A percentile compares a stretch with the other conserved stretches of the same genome.
These are phyloP conservation scores for Tichodroma muraria DNA, from an alignment of 2,113 vertebrate species.

Conservation along the genomic window DNA sequence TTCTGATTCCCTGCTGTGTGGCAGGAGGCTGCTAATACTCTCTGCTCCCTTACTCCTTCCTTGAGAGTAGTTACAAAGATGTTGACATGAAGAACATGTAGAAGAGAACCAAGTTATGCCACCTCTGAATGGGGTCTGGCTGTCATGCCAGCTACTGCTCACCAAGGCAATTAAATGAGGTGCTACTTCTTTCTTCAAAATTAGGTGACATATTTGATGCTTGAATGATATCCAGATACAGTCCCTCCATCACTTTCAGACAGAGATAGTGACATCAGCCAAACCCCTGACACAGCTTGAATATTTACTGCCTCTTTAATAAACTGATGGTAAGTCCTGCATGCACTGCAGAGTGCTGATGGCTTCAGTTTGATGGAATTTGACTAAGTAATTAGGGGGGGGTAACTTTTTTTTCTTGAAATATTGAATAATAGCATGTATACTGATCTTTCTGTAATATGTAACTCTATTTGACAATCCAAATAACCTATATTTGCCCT, in stretches of 20 bases:
- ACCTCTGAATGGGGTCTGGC: neutral
- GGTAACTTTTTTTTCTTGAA: neutral
- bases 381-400: neutral
- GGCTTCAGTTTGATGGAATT: neutral
- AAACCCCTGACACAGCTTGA: neutral
- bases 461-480: neutral
- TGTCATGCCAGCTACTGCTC: neutral
- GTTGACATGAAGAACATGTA: neutral
- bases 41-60: neutral
- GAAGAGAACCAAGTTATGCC: neutral
- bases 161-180: neutral
- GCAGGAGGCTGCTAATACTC: neutral
- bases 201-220: neutral
- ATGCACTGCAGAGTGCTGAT: neutral
- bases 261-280: neutral
- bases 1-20: neutral
- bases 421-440: neutral
- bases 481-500: neutral
- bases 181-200: neutral
- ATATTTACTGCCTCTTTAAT: neutral
- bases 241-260: neutral
- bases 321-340: neutral
- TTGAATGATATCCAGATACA: neutral
- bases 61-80: constrained; percentile 1
- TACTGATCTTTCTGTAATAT: neutral